Evolutionary conservation across 2,113 vertebrate genomes (phyloP), one percentile per base, ranked within the genome.

Genomic region (Rhabdornis inornatus): DNA sequence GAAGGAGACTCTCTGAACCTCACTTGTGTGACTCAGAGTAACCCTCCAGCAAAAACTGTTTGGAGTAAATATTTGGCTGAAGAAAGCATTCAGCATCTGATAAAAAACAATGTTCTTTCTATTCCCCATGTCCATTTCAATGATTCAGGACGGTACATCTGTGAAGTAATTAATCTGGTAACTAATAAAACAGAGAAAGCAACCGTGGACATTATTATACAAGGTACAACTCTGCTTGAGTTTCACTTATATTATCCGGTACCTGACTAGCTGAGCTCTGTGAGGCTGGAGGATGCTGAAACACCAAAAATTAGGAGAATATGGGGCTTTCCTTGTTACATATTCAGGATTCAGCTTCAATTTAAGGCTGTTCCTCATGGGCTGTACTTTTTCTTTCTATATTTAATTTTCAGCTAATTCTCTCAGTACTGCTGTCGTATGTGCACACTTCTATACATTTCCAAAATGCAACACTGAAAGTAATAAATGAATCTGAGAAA

Each of bases 91-190:
- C 71, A 92, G 31, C 49, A 44, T 45, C 60, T 95, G 49, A 37
- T 31, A 68, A 70, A 85, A 81, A 80, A 49, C 37, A 65, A 66
- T 11, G 45, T 75, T 11, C 71, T 97, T 87, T 90, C 19, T 61
- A 83, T 98, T 92, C 66, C 90, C 21, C 40, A 6, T 72, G 71
- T 88, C 56, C 72, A 1, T 74, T 90, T 96, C 68, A 86, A 31
- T 79, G 88, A 97, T 69, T 96, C 96, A 37, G 97, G 97, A 42
- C 65, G 19, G 44, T 97, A 97, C 53, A 91, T 91, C 40, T 98
- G 97, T 96, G 95, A 97, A 96, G 94, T 28, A 60, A 79, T 60
- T 25, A 98, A 97, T 81, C 30, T 22, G 8, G 57, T 68, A 50
- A 96, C 90, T 56, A 96, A 92, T n/a, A 93, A 88, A 94, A 95